Conservation (phyloP, 1,140 invertebrate genomes). For the Lepidostoma basale region DNA sequence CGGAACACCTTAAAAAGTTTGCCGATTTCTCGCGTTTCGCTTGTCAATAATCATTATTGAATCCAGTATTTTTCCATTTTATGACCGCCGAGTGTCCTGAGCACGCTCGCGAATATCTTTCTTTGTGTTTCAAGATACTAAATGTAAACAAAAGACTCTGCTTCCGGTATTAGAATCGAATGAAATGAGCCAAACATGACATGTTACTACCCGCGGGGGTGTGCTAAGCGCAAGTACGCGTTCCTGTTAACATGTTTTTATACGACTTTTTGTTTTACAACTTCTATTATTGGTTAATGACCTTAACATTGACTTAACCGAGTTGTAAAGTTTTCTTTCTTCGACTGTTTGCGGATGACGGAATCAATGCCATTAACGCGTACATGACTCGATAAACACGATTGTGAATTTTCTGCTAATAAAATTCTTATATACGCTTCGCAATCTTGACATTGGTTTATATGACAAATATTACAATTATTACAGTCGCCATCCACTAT, state of each 20-base stretch:
- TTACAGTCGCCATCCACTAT: too few relatives aligned
- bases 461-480: too few relatives aligned
- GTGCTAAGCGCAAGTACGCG: background rate
- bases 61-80: conserved; percentile 14
- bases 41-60: conserved; percentile 15
- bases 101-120: background rate
- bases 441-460: too few relatives aligned
- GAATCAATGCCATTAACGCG: background rate
- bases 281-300: conserved; percentile 1
- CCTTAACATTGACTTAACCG: conserved; percentile 18
- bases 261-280: background rate
- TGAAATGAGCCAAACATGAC: background rate
- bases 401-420: conserved; percentile 11
- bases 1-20: background rate
- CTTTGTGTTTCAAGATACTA: background rate
- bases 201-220: background rate
- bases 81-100: background rate
- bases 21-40: background rate
- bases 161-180: background rate
- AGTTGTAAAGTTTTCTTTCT: background rate
- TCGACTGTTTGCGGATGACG: background rate
- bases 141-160: background rate
- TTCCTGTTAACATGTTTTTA: background rate
- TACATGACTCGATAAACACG: conserved; percentile 2
- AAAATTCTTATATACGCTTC: too few relatives aligned